A percentile compares a stretch with the other conserved stretches of the same genome.
Evolutionary conservation across 1,140 invertebrate species (phyloP).

Genomic region (Cydia fagiglandana): DNA sequence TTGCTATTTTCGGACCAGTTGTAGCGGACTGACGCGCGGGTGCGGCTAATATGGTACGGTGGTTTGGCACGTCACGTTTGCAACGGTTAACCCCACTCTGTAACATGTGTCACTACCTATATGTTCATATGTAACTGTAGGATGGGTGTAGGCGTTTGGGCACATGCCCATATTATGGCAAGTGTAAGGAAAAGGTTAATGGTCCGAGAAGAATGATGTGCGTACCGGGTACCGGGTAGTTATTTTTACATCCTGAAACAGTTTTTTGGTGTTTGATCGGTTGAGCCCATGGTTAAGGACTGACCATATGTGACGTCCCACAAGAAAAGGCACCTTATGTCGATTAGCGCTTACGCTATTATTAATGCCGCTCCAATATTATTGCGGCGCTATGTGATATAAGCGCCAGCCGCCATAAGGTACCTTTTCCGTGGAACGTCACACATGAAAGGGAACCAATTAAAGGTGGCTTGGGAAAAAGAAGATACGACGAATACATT

Average conservation of each 20-base stretch:
- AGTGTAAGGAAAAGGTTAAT: neutral
- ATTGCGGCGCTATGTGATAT: too few relatives aligned
- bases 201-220: neutral
- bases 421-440: too few relatives aligned
- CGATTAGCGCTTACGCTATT: too few relatives aligned
- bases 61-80: slow-evolving; percentile 17
- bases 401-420: too few relatives aligned
- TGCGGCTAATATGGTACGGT: slow-evolving; percentile 7
- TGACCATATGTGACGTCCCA: too few relatives aligned
- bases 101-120: slow-evolving; percentile 12
- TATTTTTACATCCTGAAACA: neutral
- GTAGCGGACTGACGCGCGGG: slow-evolving; percentile 9
- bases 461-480: too few relatives aligned
- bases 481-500: too few relatives aligned
- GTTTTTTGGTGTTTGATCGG: neutral
- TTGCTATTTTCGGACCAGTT: neutral
- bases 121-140: neutral
- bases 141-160: neutral
- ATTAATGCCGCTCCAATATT: too few relatives aligned
- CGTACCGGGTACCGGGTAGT: neutral
- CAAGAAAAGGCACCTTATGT: too few relatives aligned
- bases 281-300: too few relatives aligned
- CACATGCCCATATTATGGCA: neutral
- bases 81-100: slow-evolving; percentile 2
- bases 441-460: too few relatives aligned